Percentiles rank a stretch among this genome's conserved stretches.
Conservation (phyloP, 2,797 vertebrate species). For the Rhinoraja longicauda region DNA sequence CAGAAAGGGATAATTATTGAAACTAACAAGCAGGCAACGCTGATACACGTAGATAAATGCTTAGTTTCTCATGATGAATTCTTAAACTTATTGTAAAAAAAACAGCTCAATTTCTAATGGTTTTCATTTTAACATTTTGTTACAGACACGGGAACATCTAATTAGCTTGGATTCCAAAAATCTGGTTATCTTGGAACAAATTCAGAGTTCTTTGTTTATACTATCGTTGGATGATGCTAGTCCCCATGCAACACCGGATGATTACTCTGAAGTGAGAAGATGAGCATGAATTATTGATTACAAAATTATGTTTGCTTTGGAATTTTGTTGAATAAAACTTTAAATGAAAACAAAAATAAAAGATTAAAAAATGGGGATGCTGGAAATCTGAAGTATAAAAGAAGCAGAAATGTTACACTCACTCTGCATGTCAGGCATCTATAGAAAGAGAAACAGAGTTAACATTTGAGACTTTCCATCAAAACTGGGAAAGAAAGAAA, state of each 20-base stretch:
- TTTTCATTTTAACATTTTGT: not conserved
- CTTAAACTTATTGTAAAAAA: not conserved
- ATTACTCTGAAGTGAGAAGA: constrained; percentile 75
- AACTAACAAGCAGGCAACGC: not conserved
- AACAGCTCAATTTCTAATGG: not conserved
- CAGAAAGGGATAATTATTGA: not conserved
- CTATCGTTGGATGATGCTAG: constrained; percentile 71
- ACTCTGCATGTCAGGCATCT: no score
- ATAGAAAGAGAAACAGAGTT: no score
- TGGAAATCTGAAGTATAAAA: no score
- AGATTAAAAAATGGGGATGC: not conserved
- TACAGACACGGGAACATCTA: constrained; percentile 78
- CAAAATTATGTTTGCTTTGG: not conserved
- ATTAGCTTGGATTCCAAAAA: constrained; percentile 80
- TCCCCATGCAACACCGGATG: constrained; percentile 69
- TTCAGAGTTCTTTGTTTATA: constrained; percentile 79
- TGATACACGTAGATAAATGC: not conserved
- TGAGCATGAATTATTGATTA: not conserved
- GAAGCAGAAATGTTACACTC: no score
- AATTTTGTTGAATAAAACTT: not conserved
- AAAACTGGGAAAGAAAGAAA: no score
- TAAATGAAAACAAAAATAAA: not conserved
- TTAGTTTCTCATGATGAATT: not conserved
- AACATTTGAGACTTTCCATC: no score
- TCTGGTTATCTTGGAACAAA: constrained; percentile 72